Conservation (phyloP, 2,113 vertebrate genomes). For the Argyrosomus japonicus region DNA sequence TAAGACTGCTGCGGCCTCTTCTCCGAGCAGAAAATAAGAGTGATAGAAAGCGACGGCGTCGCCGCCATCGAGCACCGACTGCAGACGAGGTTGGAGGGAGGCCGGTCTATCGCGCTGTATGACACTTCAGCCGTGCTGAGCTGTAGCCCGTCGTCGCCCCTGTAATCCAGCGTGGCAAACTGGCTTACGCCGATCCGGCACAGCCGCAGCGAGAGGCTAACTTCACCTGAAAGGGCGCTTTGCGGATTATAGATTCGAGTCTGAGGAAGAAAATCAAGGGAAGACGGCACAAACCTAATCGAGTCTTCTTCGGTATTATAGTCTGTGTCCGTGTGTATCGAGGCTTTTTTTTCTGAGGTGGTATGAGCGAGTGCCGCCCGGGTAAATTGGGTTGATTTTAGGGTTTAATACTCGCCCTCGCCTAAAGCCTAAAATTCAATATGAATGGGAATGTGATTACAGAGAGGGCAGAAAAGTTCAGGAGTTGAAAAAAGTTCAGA, state of each 20-base stretch:
- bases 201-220: conserved; percentile 34
- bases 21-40: conserved; percentile 1
- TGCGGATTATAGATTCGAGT: conserved; percentile 45
- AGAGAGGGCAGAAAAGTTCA: conserved; percentile 51
- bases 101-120: not conserved
- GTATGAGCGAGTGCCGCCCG: conserved; percentile 1
- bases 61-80: not conserved
- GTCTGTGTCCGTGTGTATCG: conserved; percentile 9
- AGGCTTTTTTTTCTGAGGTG: conserved; percentile 32
- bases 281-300: conserved; percentile 42
- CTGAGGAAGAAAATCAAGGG: conserved; percentile 36
- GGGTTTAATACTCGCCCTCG: conserved; percentile 35
- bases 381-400: conserved; percentile 55
- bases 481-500: conserved; percentile 58
- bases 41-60: not conserved
- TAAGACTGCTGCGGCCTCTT: not conserved
- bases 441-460: conserved; percentile 66
- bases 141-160: conserved; percentile 23
- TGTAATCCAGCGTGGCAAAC: conserved; percentile 67
- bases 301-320: conserved; percentile 20
- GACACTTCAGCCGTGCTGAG: conserved; percentile 29
- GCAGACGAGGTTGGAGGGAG: conserved; percentile 5
- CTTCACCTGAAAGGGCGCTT: conserved; percentile 51
- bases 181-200: conserved; percentile 42
- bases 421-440: conserved; percentile 51